Base-by-base conservation (phyloP, 2,888 invertebrate genomes). In the Agonopterix subpropinquella region DNA sequence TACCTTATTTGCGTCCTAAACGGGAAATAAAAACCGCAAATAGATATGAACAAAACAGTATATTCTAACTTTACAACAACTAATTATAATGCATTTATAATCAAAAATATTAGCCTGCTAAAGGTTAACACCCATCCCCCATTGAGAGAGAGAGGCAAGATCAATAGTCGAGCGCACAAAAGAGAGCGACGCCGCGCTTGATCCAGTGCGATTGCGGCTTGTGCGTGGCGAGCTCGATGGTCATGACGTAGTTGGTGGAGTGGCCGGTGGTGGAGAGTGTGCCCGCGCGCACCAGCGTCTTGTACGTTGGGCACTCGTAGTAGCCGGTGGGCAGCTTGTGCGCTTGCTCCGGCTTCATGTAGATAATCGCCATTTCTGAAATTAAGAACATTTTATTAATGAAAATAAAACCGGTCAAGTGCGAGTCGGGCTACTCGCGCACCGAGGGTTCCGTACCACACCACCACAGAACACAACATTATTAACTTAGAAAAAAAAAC, bases 191-290 rank as follows among this genome's bases (percentile, higher is more conserved):
- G 28, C 95, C 95, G 9, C 95, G 86, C 69, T 93, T 91, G 61
- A 95, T 91, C 95, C 95, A 95, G 67, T 95, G 94, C 56, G 90
- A 79, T 47, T 90, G 89, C 1, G 91, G 90, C 64, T 90, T 90
- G 52, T 89, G 89, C 0, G 94, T 92, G 36, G 90, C 87, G 57
- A 95, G 74, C 62, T 90, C 90, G 67, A 95, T 92, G 53, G 92
- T 92, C 81, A 95, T 92, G 43, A 95, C 94, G 72, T 95, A 95
- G 86, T 95, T 95, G 47, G 95, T 95, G 49, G 95, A 95, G 74
- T 95, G 95, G 0, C 95, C 95, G 0, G 95, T 95, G 1, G 95
- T 95, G 48, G 94, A 94, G 18, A 95, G 80, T 0, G 91, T 89
- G 2, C 95, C 95, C 9, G 94, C 91, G 4, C 95, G 89, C 49